A percentile compares a stretch with the other conserved stretches of the same genome.
Conservation (phyloP, 1,140 invertebrate genomes). For the Venustaconcha ellipsiformis region DNA sequence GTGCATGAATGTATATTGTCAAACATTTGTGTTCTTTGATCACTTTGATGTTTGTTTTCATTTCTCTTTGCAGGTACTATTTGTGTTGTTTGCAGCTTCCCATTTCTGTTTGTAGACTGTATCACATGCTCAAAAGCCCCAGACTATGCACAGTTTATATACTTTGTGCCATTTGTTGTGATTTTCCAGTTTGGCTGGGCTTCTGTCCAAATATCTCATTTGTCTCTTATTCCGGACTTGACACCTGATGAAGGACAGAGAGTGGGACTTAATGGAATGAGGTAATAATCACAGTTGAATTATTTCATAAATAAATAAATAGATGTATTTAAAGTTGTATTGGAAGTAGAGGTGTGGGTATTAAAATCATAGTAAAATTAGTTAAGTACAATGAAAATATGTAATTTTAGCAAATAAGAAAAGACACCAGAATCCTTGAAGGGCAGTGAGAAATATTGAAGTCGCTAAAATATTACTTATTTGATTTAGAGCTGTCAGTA, state of each 20-base stretch:
- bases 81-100: conserved; percentile 85
- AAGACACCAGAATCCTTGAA: too few species aligned
- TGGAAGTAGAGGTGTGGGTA: too few species aligned
- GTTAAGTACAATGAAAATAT: too few species aligned
- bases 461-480: too few species aligned
- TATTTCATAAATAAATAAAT: too few species aligned
- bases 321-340: too few species aligned
- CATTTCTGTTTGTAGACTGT: conserved; percentile 90
- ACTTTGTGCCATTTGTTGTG: conserved; percentile 89
- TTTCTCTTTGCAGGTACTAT: conserved; percentile 75
- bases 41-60: not conserved
- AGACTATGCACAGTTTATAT: conserved; percentile 83
- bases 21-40: too few species aligned
- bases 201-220: conserved; percentile 92
- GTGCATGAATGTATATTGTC: too few species aligned
- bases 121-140: conserved; percentile 75
- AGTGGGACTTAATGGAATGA: conserved; percentile 87
- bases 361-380: too few species aligned
- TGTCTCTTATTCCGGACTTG: conserved; percentile 88
- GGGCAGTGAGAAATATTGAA: too few species aligned
- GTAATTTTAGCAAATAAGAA: too few species aligned
- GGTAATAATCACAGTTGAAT: conserved; percentile 70
- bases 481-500: too few species aligned
- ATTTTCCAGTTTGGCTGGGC: conserved; percentile 99
- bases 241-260: conserved; percentile 81